Evolutionary conservation across 2,888 invertebrate species (phyloP), one percentile per base, ranked within the genome.

Genomic region (Hetaerina titia): DNA sequence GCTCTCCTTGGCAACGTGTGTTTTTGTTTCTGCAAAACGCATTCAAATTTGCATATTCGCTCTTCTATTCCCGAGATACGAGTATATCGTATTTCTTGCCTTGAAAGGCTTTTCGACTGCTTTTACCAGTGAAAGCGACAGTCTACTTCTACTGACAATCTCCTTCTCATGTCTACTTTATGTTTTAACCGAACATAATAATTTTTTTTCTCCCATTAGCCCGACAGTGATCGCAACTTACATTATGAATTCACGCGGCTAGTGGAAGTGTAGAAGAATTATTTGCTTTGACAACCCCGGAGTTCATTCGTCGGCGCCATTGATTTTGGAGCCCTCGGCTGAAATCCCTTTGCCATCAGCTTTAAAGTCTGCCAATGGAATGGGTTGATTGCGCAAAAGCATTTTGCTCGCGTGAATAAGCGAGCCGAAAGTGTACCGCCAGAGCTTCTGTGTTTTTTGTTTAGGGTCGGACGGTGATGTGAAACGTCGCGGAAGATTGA

Each of bases 401-500:
- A 4, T 31, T 81, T 81, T 22, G 69, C 22, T 69, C 69, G 19
- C 22, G 81, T 22, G 81, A 81, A 81, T 81, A 22, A 81, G 81
- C 25, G 31, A 81, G 25, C 31, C 25, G 9, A n/a, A 81, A 81
- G 81, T 81, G 81, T 81, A 25, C 81, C 31, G 74, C 13, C 69
- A 15, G 31, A 81, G 81, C 81, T 69, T 8, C 81, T 81, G 81
- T 81, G 25, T 81, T 81, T 81, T 31, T 31, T 31, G 81, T 81
- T 31, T 31, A 1, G 31, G 31, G 81, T 31, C 25, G 11, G 81
- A 31, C 31, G 81, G 81, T 13, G 81, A 81, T 81, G 81, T 81
- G 81, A 81, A 81, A 81, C 31, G 81, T 81, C 81, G 31, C 81
- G 11, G 13, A 81, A 81, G 81, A 81, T 81, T 81, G 81, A 81